phyloP scores from a whole-genome alignment of 2,797 vertebrate genomes.

The Halcyon chelicuti region DNA sequence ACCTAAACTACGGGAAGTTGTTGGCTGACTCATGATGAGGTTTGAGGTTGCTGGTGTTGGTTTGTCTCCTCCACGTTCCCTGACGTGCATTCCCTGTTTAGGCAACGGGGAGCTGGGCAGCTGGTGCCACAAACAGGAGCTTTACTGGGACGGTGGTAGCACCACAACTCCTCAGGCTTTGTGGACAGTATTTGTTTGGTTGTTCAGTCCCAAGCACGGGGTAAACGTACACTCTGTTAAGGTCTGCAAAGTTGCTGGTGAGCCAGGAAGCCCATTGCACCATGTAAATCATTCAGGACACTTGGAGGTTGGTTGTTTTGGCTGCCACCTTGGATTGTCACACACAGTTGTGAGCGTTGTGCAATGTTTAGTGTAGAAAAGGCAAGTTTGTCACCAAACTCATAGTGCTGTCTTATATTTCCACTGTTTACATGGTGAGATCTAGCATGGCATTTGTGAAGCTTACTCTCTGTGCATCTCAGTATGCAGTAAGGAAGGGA shows the following conservation, averaged over 20 bases:
- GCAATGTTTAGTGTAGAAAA: neutral
- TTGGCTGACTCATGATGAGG: neutral
- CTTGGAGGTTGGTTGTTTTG: neutral
- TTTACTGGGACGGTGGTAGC: neutral
- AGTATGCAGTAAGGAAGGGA: neutral
- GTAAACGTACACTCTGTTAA: fast-evolving
- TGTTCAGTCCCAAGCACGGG: neutral
- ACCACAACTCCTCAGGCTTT: neutral
- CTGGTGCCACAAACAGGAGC: neutral
- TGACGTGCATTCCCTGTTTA: neutral
- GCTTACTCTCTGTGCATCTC: neutral
- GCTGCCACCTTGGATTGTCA: neutral
- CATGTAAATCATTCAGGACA: neutral
- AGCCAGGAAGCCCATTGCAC: neutral
- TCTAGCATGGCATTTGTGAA: neutral
- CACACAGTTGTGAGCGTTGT: neutral
- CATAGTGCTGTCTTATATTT: fast-evolving
- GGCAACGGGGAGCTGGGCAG: neutral
- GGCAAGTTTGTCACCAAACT: neutral
- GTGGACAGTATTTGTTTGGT: neutral
- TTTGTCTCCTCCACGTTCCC: neutral
- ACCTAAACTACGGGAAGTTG: neutral
- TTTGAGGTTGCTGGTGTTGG: neutral
- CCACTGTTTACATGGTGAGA: neutral
- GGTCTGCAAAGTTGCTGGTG: neutral